Evolutionary conservation across 2,888 invertebrate genomes (phyloP).

Genomic region (Leucozona laternaria): DNA sequence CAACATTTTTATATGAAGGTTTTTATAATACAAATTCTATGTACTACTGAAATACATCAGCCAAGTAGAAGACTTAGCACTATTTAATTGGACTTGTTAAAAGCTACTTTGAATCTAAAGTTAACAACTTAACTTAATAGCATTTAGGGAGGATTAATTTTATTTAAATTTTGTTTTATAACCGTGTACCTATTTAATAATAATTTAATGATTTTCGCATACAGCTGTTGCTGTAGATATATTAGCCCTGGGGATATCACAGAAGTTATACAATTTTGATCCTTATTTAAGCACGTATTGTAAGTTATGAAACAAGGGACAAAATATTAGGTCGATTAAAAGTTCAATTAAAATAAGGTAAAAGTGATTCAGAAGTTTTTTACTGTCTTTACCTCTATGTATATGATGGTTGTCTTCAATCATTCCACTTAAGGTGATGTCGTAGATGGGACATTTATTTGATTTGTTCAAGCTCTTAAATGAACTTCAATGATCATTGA

Average conservation of each 20-base stretch:
- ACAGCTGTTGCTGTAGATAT: background rate
- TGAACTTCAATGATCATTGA: too few relatives aligned
- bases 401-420: too few relatives aligned
- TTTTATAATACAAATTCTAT: too few relatives aligned
- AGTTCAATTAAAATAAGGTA: background rate
- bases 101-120: too few relatives aligned
- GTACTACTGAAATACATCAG: too few relatives aligned
- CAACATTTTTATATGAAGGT: too few relatives aligned
- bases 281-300: background rate
- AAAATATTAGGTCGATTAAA: conserved; percentile 21
- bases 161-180: conserved; percentile 40
- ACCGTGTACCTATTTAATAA: conserved; percentile 30
- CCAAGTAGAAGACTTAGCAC: too few relatives aligned
- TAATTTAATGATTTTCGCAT: conserved; percentile 31
- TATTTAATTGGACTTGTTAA: too few relatives aligned
- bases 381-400: too few relatives aligned
- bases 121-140: conserved; percentile 26
- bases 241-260: background rate
- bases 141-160: conserved; percentile 37
- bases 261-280: conserved; percentile 9
- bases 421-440: too few relatives aligned
- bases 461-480: too few relatives aligned
- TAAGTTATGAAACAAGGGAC: background rate
- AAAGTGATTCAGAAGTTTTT: background rate
- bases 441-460: too few relatives aligned